Base-by-base conservation (phyloP, 2,888 invertebrate genomes). In the Acronicta aceris region DNA sequence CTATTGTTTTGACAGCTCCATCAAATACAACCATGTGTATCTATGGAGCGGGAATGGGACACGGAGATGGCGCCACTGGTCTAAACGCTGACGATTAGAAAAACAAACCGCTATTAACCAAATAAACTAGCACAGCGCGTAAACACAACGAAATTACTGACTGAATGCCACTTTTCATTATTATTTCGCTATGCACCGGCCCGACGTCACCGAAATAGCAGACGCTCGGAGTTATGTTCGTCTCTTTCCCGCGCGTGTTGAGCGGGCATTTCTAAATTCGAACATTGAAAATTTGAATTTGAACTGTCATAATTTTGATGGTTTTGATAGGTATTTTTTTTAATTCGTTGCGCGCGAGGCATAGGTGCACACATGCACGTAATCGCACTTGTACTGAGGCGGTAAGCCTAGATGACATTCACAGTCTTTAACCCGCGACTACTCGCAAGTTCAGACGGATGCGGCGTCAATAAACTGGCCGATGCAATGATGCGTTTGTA, bases 111-210 rank as follows among this genome's bases (percentile, higher is more conserved):
- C 84, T 81, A 84, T 82, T 84, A 89, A 91, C 94, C 78, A 88
- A 91, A 91, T 88, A 90, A 92, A 91, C 93, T 90, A 92, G 92
- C 92, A 90, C 91, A 92, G 88, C 93, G 93, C 92, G 93, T 94
- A 94, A 94, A 94, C 93, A 93, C 94, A 88, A 89, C 92, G 89
- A 93, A 93, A 90, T 93, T 92, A 94, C 93, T 93, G 89, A 94
- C 93, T 93, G 89, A 92, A 91, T 90, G 90, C 89, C 92, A 93
- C 92, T 93, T 94, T 94, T 93, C 93, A 94, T 94, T 92, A 92
- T 92, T 90, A 92, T 93, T 93, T 92, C 90, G 89, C 91, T 92
- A 93, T 93, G 92, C 93, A 93, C 90, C 89, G 91, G 82, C 78
- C 55, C 89, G 88, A 90, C 93, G 93, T 93, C 93, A 92, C 90